These are phyloP conservation scores for Phainopepla nitens DNA, from an alignment of 2,113 vertebrate genomes.

Conservation along the genomic window DNA sequence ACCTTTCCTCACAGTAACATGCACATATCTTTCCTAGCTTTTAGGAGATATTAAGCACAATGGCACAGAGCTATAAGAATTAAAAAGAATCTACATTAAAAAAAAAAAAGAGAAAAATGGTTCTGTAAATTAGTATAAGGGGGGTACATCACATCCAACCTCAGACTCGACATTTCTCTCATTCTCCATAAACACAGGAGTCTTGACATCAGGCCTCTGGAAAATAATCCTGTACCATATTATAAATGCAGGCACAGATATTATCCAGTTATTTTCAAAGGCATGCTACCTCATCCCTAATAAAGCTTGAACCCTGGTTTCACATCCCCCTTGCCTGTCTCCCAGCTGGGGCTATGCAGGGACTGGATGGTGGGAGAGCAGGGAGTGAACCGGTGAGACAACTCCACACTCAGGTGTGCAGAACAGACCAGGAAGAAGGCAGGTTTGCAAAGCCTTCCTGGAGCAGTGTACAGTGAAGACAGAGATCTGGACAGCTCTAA, in stretches of 20 bases:
- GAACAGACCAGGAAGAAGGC: fast-evolving
- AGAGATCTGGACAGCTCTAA: neutral
- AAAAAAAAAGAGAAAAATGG: neutral
- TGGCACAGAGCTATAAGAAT: neutral
- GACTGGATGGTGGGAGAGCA: neutral
- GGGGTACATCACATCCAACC: neutral
- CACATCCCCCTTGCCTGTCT: neutral
- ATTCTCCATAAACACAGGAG: neutral
- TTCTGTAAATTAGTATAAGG: neutral
- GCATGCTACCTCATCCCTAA: neutral
- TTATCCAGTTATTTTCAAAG: neutral
- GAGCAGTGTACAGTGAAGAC: fast-evolving
- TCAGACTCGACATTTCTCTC: neutral
- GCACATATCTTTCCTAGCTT: neutral
- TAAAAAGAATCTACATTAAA: neutral
- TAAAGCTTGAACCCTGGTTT: neutral
- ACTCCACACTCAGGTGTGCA: fast-evolving
- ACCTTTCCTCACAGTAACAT: neutral
- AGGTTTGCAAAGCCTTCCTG: neutral
- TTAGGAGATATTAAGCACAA: neutral
- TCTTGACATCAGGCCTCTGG: neutral
- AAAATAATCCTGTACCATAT: neutral
- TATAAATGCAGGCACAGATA: neutral
- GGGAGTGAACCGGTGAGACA: neutral
- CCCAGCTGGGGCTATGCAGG: neutral